Conservation (phyloP, 2,113 vertebrate genomes). For the Pangasianodon gigas region DNA sequence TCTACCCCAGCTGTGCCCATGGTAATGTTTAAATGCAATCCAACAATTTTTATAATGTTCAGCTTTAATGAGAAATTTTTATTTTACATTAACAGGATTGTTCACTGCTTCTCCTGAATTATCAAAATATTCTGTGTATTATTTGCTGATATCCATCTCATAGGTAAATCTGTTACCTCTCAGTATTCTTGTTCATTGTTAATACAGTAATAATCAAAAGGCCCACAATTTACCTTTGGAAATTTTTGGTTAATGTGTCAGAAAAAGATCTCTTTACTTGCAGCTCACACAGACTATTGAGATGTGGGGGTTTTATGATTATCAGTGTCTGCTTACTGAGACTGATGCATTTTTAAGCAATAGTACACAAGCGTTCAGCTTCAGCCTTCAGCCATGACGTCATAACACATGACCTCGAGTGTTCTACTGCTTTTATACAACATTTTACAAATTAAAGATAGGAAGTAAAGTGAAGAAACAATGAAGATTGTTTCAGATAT, state of each 20-base stretch:
- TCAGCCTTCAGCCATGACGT: neutral
- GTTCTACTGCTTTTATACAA: neutral
- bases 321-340: neutral
- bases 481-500: neutral
- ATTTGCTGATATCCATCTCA: neutral
- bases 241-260: neutral
- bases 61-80: neutral
- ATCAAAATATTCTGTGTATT: neutral
- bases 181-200: neutral
- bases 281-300: neutral
- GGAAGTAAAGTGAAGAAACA: neutral
- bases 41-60: neutral
- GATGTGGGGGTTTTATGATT: neutral
- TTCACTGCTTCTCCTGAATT: neutral
- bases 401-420: neutral
- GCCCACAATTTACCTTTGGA: neutral
- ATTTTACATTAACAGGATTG: neutral
- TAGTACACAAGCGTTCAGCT: neutral
- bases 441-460: neutral
- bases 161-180: neutral
- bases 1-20: neutral
- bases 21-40: neutral
- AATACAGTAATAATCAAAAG: neutral
- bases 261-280: neutral
- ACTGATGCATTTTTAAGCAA: neutral